Conservation (phyloP, 2,888 invertebrate genomes). For the Plusia festucae region DNA sequence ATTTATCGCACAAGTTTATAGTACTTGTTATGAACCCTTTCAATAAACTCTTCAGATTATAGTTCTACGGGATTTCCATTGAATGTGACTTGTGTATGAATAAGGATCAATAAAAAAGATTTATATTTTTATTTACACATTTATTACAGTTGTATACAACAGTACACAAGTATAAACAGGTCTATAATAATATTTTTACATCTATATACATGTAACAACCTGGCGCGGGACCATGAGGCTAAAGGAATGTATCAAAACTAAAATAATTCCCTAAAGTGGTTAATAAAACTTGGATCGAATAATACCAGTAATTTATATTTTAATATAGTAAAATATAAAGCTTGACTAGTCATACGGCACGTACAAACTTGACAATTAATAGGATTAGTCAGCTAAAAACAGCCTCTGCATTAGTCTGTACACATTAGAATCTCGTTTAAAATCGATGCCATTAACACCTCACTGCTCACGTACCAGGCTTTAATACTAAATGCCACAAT, state of each 20-base stretch:
- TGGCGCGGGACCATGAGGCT: constrained; percentile 70
- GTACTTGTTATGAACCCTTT: constrained; percentile 44
- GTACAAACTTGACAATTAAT: constrained; percentile 38
- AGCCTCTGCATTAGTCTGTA: constrained; percentile 27
- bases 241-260: constrained; percentile 81
- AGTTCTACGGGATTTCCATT: not conserved
- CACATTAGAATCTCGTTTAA: constrained; percentile 44
- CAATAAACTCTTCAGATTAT: constrained; percentile 14
- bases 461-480: constrained; percentile 67
- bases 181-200: constrained; percentile 77
- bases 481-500: constrained; percentile 77
- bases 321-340: constrained; percentile 30
- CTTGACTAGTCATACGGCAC: constrained; percentile 63
- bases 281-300: constrained; percentile 31
- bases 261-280: constrained; percentile 47
- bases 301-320: constrained; percentile 26
- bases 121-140: constrained; percentile 81
- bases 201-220: constrained; percentile 73
- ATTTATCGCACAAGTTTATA: constrained; percentile 48
- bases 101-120: constrained; percentile 38
- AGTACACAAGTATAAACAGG: constrained; percentile 84
- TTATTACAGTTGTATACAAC: constrained; percentile 86
- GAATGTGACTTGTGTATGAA: constrained; percentile 20
- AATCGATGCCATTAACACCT: constrained; percentile 45
- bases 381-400: constrained; percentile 23